Base-by-base conservation (phyloP, 1,140 invertebrate species). In the Drosophila jambulina region DNA sequence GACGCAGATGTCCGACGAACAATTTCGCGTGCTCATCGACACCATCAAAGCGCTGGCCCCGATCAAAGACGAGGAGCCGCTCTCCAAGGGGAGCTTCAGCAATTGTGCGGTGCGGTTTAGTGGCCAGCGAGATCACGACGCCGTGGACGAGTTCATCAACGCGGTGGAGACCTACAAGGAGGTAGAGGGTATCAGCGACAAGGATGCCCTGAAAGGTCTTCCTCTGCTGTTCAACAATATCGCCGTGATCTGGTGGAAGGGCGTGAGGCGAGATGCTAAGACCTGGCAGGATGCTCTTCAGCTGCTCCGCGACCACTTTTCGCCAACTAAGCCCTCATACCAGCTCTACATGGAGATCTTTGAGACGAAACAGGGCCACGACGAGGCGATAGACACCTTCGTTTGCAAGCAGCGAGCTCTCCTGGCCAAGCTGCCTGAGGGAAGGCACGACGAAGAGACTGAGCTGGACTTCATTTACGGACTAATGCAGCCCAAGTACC, bases 121-220 rank as follows among this genome's bases (percentile, higher is more conserved):
- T 25, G 92, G 92, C 6, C 91, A 93, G 76, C 74, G 92, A 9
- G 92, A 93, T 62, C 75, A 92, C 54, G 88, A 91, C 54, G 91
- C 88, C 13, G 92, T 93, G 29, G 92, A 93, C 23, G 91, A 92
- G 64, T 93, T 93, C 40, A 91, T 93, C 56, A 82, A 61, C 4
- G 80, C 82, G 4, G 78, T 93, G 48, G 80, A 81, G 38, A 78
- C 92, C 1, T 93, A 91, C 63, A 93, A 93, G 56, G 87, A 93
- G 46, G 51, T 93, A 12, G 92, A 93, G 59, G 68, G 80, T 4
- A 93, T 93, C 10, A 91, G 79, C n/a, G 92, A 93, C 43, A 78
- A 71, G 36, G 92, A 93, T 53, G 92, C 92, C 9, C 49, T 92
- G 2, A 87, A 81, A 38, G 92, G 92, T 0, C 77, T 93, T 15